Evolutionary conservation across 2,113 vertebrate species (phyloP).

Genomic region (Prietella phreatophila): DNA sequence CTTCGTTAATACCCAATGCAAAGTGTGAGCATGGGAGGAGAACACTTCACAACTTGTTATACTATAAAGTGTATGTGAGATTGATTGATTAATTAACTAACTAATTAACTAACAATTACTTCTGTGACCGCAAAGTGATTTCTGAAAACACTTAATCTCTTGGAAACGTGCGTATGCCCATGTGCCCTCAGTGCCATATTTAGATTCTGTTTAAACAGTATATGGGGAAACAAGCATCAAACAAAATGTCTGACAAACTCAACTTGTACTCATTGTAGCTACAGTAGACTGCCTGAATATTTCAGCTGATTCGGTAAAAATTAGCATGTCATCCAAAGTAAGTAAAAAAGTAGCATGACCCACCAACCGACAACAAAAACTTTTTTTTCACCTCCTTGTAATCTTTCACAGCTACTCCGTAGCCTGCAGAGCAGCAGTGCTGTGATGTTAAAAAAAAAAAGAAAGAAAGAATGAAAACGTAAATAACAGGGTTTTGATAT

Average conservation of each 20-base stretch:
- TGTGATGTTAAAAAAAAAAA: conserved; percentile 53
- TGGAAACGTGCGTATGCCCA: conserved; percentile 65
- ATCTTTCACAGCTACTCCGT: conserved; percentile 78
- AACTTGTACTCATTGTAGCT: conserved; percentile 61
- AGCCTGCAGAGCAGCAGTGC: conserved; percentile 79
- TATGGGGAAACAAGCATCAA: conserved; percentile 57
- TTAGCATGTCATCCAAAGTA: conserved; percentile 75
- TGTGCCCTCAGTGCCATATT: conserved; percentile 62
- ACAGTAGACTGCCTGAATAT: conserved; percentile 66
- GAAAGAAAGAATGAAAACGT: conserved; percentile 34
- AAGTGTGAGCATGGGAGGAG: conserved; percentile 62
- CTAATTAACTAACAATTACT: conserved; percentile 50
- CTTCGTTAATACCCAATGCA: conserved; percentile 65
- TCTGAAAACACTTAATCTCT: conserved; percentile 57
- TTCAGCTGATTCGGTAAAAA: conserved; percentile 64
- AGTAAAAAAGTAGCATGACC: conserved; percentile 74
- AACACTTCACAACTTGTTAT: conserved; percentile 73
- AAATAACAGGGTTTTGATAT: conserved; percentile 51
- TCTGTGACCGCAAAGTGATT: conserved; percentile 65
- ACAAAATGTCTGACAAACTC: conserved; percentile 67
- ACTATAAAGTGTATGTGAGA: conserved; percentile 60
- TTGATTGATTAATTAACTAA: conserved; percentile 6
- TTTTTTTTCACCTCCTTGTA: conserved; percentile 69
- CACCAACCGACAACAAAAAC: conserved; percentile 71
- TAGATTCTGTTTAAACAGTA: conserved; percentile 68